Percentiles rank a stretch among this genome's conserved stretches.
Evolutionary conservation across 2,888 invertebrate species (phyloP).

Genomic region (Chloroclystis v-ata): DNA sequence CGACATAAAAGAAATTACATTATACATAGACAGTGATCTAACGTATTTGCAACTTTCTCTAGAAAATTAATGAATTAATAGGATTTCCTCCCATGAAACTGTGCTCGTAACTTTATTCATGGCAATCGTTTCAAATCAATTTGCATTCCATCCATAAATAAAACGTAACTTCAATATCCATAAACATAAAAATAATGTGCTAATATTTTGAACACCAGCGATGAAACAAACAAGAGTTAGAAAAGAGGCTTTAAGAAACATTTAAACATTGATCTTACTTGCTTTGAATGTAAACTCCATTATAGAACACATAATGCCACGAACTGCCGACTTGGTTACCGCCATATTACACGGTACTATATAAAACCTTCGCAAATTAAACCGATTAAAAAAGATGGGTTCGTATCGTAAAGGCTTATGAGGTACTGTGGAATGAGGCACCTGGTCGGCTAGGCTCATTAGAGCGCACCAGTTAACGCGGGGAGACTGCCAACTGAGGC

Average conservation of each 20-base stretch:
- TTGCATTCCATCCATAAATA: conserved; percentile 24
- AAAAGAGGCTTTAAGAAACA: conserved; percentile 27
- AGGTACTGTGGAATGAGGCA: conserved; percentile 53
- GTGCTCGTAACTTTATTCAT: conserved; percentile 25
- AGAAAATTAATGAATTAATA: conserved; percentile 28
- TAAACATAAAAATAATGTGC: background rate
- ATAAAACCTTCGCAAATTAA: conserved; percentile 19
- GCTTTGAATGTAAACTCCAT: conserved; percentile 76
- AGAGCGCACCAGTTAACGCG: conserved; percentile 70
- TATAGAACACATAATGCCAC: conserved; percentile 72
- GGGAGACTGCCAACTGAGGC: conserved; percentile 61
- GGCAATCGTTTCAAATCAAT: conserved; percentile 25
- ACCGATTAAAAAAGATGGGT: conserved; percentile 31
- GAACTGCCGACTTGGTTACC: conserved; percentile 65
- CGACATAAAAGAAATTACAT: conserved; percentile 37
- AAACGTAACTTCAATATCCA: conserved; percentile 16
- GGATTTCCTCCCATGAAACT: conserved; percentile 24
- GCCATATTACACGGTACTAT: conserved; percentile 46
- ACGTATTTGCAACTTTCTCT: conserved; percentile 35
- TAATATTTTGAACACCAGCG: conserved; percentile 8
- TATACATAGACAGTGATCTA: conserved; percentile 26
- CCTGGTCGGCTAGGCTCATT: conserved; percentile 62
- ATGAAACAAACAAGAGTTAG: conserved; percentile 15
- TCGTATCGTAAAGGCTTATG: conserved; percentile 48
- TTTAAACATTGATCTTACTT: too few species aligned